A percentile compares a stretch with the other conserved stretches of the same genome.
Conservation (phyloP, 1,140 invertebrate genomes). For the Harpegnathos saltator region DNA sequence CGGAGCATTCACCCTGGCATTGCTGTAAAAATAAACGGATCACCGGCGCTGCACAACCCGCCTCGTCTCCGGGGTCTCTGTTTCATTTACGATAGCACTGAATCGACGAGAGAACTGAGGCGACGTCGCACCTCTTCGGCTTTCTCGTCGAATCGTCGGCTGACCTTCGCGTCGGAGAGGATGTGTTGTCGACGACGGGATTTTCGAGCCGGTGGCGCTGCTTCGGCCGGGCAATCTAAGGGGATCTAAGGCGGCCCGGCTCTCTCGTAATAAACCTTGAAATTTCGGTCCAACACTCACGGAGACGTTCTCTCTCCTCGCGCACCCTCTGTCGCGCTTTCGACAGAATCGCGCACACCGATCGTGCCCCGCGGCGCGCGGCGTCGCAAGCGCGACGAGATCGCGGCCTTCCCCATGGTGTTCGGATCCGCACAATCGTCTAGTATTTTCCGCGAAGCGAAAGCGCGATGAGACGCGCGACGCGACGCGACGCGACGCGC, state of each 20-base stretch:
- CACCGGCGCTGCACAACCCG: conserved; percentile 68
- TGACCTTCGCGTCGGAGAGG: conserved; percentile 10
- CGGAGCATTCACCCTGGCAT: conserved; percentile 82
- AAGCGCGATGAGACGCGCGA: too few relatives aligned
- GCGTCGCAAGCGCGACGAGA: too few relatives aligned
- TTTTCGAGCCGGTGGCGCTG: too few relatives aligned
- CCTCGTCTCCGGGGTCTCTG: conserved; percentile 67
- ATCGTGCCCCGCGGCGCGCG: too few relatives aligned
- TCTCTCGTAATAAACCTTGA: neutral
- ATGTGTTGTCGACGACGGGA: neutral
- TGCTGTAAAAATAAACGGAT: conserved; percentile 83
- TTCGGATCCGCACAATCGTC: conserved; percentile 44
- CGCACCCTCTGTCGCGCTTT: too few relatives aligned
- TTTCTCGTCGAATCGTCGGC: conserved; percentile 4
- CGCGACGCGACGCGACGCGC: neutral
- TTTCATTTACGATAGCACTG: conserved; percentile 73
- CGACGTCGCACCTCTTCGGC: conserved; percentile 30
- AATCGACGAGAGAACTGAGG: conserved; percentile 51
- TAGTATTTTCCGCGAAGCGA: conserved; percentile 56
- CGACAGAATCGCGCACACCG: too few relatives aligned
- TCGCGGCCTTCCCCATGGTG: conserved; percentile 50
- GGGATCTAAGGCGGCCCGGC: neutral
- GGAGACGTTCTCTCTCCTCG: too few relatives aligned
- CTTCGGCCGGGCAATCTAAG: neutral
- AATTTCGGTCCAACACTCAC: neutral